A percentile compares a stretch with the other conserved stretches of the same genome.
These are phyloP conservation scores for Drosophila cracens DNA, from an alignment of 2,888 invertebrate genomes.

Conservation along the genomic window DNA sequence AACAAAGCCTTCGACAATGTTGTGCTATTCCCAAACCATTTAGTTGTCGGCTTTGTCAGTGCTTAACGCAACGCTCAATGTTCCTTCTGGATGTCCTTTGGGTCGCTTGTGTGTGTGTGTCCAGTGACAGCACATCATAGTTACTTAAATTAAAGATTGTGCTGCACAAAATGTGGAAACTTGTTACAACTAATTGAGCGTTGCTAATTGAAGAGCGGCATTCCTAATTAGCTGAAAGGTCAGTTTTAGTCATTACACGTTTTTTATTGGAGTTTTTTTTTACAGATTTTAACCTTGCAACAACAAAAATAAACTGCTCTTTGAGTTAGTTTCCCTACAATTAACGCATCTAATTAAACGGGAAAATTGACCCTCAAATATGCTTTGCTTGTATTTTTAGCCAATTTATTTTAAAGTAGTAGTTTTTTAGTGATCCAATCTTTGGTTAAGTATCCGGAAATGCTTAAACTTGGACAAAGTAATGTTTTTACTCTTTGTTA, in stretches of 20 bases:
- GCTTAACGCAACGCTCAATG: constrained; percentile 24
- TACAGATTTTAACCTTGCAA: not conserved
- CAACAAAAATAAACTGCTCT: not conserved
- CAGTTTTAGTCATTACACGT: constrained; percentile 1
- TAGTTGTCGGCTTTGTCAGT: constrained; percentile 69
- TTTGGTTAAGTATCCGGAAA: not conserved
- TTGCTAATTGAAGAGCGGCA: constrained; percentile 29
- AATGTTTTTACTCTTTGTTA: not conserved
- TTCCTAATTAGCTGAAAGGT: constrained; percentile 4
- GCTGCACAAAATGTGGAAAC: constrained; percentile 4
- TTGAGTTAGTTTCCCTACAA: not conserved
- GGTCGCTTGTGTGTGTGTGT: constrained; percentile 5
- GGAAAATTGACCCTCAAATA: not conserved
- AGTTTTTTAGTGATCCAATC: not conserved
- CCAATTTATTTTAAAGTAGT: not conserved
- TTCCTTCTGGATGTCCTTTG: constrained; percentile 3
- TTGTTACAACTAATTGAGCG: constrained; percentile 26
- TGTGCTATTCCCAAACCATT: constrained; percentile 58
- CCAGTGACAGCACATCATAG: constrained; percentile 31
- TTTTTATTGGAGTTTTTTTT: not conserved
- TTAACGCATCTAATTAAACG: not conserved
- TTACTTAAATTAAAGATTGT: constrained; percentile 32
- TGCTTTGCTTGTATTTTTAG: too few relatives aligned
- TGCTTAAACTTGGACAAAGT: not conserved
- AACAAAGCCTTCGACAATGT: constrained; percentile 15